Conservation (phyloP, 2,113 vertebrate species). For the Cepphus grylle region DNA sequence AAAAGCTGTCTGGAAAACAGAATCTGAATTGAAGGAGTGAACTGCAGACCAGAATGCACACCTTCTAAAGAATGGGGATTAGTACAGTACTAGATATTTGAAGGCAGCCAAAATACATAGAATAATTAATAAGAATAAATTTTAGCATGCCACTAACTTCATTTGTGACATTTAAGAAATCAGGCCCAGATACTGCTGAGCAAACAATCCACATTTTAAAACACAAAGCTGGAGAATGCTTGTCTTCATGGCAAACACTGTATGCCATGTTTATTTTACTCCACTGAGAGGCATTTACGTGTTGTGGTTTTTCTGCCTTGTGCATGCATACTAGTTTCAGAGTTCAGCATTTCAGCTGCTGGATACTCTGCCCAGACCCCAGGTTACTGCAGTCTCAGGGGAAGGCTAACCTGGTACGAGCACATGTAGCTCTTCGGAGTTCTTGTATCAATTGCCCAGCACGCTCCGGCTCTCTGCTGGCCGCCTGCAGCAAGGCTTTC, state of each 20-base stretch:
- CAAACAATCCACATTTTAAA: neutral
- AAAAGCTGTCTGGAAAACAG: neutral
- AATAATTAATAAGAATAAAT: neutral
- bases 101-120: neutral
- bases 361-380: neutral
- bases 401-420: conserved; percentile 78
- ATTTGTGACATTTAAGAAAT: neutral
- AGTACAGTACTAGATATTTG: neutral
- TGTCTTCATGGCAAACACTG: neutral
- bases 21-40: neutral
- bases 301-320: neutral
- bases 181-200: neutral
- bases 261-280: neutral
- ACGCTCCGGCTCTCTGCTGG: conserved; percentile 86
- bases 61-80: neutral
- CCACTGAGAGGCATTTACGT: neutral
- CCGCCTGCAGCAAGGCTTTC: conserved; percentile 94
- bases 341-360: neutral
- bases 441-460: conserved; percentile 88
- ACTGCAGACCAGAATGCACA: neutral
- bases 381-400: neutral
- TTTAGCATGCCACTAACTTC: neutral
- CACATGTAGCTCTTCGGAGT: conserved; percentile 75
- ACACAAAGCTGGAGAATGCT: neutral
- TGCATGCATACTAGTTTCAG: neutral